Evolutionary conservation across 2,113 vertebrate species (phyloP).

Genomic region (Zapornia atra): DNA sequence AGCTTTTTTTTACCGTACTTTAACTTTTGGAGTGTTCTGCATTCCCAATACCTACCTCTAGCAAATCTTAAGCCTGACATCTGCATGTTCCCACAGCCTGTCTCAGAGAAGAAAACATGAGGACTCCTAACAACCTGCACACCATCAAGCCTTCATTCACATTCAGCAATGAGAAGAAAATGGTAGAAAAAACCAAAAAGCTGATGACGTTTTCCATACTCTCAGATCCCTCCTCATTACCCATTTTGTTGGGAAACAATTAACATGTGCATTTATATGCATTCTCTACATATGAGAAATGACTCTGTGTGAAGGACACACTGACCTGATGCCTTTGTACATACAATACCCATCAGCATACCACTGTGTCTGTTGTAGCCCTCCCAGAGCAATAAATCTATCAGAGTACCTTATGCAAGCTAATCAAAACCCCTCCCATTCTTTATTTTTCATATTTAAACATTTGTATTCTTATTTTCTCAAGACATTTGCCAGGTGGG

Average conservation of each 20-base stretch:
- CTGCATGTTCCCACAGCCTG: not conserved
- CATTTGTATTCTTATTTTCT: not conserved
- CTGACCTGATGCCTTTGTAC: not conserved
- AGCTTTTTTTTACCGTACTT: not conserved
- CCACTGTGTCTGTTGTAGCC: not conserved
- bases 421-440: not conserved
- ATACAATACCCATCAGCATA: not conserved
- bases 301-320: not conserved
- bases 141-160: not conserved
- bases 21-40: not conserved
- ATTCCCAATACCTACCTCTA: not conserved
- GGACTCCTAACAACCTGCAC: not conserved
- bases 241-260: not conserved
- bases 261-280: not conserved
- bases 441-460: not conserved
- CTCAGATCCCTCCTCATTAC: not conserved
- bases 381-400: not conserved
- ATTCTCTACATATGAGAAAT: not conserved
- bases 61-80: not conserved
- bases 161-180: not conserved
- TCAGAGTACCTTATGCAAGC: not conserved
- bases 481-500: not conserved
- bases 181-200: not conserved
- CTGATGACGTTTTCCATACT: not conserved
- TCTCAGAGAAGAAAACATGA: not conserved